phyloP scores from a whole-genome alignment of 2,888 invertebrate species.

The Parasteatoda lunata region DNA sequence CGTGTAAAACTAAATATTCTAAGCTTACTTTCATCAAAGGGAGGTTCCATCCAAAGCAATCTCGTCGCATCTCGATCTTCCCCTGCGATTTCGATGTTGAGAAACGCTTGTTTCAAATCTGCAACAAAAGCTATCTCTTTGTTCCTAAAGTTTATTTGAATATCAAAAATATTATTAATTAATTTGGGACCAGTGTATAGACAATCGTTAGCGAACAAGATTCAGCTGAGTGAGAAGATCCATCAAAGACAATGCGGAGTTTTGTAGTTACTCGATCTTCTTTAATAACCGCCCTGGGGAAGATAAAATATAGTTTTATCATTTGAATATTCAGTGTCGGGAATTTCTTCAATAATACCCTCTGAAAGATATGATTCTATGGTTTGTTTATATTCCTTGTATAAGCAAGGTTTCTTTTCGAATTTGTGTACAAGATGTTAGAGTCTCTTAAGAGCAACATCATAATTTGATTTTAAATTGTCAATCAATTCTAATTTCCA shows the following conservation, averaged over 20 bases:
- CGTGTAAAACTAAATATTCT: background rate
- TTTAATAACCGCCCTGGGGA: too few species aligned
- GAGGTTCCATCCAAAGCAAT: background rate
- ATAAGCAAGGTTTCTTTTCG: too few species aligned
- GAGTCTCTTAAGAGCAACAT: too few species aligned
- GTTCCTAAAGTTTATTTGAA: background rate
- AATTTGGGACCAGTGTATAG: background rate
- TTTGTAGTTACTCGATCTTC: too few species aligned
- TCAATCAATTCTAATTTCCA: too few species aligned
- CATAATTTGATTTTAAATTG: too few species aligned
- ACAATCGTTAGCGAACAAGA: background rate
- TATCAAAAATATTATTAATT: background rate
- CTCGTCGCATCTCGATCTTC: background rate
- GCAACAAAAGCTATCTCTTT: background rate
- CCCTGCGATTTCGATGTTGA: background rate
- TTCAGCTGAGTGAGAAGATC: background rate
- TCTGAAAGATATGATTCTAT: too few species aligned
- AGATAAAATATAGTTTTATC: too few species aligned
- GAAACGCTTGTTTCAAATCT: constrained; percentile 5
- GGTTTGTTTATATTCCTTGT: too few species aligned
- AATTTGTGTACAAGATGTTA: too few species aligned
- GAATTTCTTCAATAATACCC: too few species aligned
- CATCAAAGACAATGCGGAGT: background rate
- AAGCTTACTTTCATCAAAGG: background rate
- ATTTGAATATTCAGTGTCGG: too few species aligned